These are phyloP conservation scores for Strigamia crassipes DNA, from an alignment of 2,888 invertebrate species.

Conservation along the genomic window DNA sequence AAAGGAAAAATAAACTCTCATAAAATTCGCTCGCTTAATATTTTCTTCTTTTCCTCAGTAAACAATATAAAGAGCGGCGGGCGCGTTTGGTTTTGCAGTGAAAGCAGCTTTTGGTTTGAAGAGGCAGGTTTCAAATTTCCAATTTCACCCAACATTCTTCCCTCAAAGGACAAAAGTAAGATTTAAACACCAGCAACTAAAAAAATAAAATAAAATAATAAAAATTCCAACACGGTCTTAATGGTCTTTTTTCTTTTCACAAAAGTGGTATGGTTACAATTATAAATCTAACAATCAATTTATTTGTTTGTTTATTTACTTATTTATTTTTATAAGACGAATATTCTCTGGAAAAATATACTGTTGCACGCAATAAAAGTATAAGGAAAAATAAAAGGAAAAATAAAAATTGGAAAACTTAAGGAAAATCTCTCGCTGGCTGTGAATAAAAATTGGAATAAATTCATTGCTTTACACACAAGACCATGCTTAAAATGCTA, in stretches of 20 bases:
- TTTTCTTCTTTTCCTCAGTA: neutral
- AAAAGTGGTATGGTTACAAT: neutral
- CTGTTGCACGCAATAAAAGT: conserved; percentile 46
- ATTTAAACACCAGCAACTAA: conserved; percentile 16
- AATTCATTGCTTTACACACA: conserved; percentile 46
- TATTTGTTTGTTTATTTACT: neutral
- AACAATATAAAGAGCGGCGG: conserved; percentile 9
- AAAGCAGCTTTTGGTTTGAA: conserved; percentile 21
- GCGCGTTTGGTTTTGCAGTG: neutral
- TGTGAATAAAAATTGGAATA: conserved; percentile 48
- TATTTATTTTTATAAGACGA: conserved; percentile 37
- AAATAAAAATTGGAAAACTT: neutral
- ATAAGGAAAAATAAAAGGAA: neutral
- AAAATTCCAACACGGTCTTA: conserved; percentile 5
- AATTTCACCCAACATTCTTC: conserved; percentile 11
- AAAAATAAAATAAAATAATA: neutral
- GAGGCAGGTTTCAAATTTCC: conserved; percentile 16
- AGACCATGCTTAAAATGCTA: conserved; percentile 25
- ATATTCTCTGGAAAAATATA: conserved; percentile 49
- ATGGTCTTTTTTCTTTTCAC: neutral
- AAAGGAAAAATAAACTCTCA: neutral
- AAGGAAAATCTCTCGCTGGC: conserved; percentile 2
- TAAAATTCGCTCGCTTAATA: neutral
- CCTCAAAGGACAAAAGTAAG: neutral
- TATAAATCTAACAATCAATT: conserved; percentile 14